These are phyloP conservation scores for Spatulosminthurus flaviceps DNA, from an alignment of 2,888 invertebrate genomes.

Conservation along the genomic window DNA sequence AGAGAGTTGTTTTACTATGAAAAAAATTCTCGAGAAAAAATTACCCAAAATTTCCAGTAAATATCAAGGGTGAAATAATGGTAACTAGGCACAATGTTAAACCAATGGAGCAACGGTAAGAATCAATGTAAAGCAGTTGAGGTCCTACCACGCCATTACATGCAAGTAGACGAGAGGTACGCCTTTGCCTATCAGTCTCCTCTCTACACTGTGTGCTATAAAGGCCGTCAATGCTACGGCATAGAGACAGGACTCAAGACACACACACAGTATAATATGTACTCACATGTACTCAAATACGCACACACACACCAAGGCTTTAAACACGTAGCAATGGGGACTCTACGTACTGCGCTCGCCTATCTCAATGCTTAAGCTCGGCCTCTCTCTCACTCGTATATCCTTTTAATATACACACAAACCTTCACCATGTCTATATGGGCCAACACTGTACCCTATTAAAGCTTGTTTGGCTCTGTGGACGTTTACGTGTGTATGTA, in stretches of 20 bases:
- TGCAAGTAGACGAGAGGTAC: background rate
- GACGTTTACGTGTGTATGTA: too few relatives aligned
- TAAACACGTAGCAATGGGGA: background rate
- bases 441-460: background rate
- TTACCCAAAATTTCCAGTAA: constrained; percentile 8
- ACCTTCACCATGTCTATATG: background rate
- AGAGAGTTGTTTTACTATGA: background rate
- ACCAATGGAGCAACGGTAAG: constrained; percentile 18
- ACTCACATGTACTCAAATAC: background rate
- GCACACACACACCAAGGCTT: background rate
- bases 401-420: too few relatives aligned
- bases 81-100: constrained; percentile 14
- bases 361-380: background rate
- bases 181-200: constrained; percentile 5
- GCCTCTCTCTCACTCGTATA: constrained; percentile 10
- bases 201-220: background rate
- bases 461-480: background rate
- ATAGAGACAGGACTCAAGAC: background rate
- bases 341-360: constrained; percentile 9
- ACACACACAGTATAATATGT: background rate
- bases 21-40: background rate
- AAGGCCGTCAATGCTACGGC: too few relatives aligned
- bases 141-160: constrained; percentile 11
- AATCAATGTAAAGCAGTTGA: constrained; percentile 14
- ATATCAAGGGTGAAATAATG: background rate